Conservation (phyloP, 2,797 vertebrate species). For the Neoniphon sammara region DNA sequence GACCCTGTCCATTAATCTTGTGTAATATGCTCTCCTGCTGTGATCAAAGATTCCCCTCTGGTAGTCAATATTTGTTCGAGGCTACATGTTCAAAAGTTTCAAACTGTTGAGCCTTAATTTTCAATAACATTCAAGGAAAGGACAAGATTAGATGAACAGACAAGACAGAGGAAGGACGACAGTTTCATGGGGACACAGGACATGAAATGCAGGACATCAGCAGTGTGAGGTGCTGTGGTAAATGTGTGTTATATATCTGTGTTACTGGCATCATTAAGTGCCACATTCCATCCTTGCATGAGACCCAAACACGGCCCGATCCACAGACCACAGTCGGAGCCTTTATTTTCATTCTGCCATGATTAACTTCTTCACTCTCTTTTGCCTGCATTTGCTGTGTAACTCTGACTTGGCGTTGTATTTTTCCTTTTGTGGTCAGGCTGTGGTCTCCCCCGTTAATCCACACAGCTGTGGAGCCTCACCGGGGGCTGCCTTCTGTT, state of each 20-base stretch:
- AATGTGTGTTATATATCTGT: too few relatives aligned
- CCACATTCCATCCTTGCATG: not conserved
- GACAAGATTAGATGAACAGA: too few relatives aligned
- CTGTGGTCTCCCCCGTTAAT: constrained; percentile 17
- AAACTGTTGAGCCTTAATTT: too few relatives aligned
- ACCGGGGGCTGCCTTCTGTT: constrained; percentile 23
- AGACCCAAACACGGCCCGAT: not conserved
- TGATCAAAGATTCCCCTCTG: not conserved
- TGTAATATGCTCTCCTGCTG: not conserved
- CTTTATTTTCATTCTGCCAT: not conserved
- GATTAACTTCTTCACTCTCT: constrained; percentile 27
- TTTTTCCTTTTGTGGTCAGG: constrained; percentile 74
- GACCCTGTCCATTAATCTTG: too few relatives aligned
- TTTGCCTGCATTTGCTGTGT: constrained; percentile 13
- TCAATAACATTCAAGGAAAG: too few relatives aligned
- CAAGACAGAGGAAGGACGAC: too few relatives aligned
- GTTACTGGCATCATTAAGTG: not conserved
- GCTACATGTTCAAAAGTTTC: not conserved
- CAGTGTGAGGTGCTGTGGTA: too few relatives aligned
- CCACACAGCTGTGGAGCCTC: constrained; percentile 62
- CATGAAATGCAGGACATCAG: too few relatives aligned
- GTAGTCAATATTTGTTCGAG: not conserved
- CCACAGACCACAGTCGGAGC: constrained; percentile 1
- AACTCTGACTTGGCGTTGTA: constrained; percentile 5
- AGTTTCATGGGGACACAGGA: too few relatives aligned